A percentile compares a stretch with the other conserved stretches of the same genome.
Evolutionary conservation across 2,797 vertebrate genomes (phyloP).

Genomic region (Tenualosa thibaudeaui): DNA sequence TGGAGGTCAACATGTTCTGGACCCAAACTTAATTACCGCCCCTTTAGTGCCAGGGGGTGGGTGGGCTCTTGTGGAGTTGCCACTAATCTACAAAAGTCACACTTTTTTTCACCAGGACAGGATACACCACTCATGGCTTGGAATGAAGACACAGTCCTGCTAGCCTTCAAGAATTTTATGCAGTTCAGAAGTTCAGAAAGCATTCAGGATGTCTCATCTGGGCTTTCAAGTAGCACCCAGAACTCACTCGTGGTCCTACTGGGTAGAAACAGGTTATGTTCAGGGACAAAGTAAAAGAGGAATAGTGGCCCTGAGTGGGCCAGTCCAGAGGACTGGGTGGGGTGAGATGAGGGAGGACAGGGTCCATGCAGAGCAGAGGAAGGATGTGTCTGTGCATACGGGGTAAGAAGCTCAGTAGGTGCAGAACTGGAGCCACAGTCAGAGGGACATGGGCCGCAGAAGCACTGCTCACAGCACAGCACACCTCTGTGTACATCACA

Average conservation of each 20-base stretch:
- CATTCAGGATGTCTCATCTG: not conserved
- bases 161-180: too few species aligned
- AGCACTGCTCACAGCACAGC: not conserved
- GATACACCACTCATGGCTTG: too few species aligned
- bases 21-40: not conserved
- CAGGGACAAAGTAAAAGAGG: not conserved
- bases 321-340: constrained; percentile 41
- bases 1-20: not conserved
- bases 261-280: constrained; percentile 26
- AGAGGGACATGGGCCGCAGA: constrained; percentile 44
- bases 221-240: not conserved
- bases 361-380: constrained; percentile 22
- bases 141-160: too few species aligned
- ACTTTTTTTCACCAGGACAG: not conserved
- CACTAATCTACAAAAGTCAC: not conserved
- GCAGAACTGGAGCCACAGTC: constrained; percentile 36
- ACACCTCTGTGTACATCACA: constrained; percentile 32
- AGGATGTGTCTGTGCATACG: constrained; percentile 48
- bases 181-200: not conserved
- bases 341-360: not conserved
- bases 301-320: constrained; percentile 33
- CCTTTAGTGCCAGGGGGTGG: not conserved
- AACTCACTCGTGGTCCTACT: not conserved
- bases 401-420: not conserved
- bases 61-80: not conserved